phyloP scores from a whole-genome alignment of 2,797 vertebrate genomes.

The Chelmon rostratus region DNA sequence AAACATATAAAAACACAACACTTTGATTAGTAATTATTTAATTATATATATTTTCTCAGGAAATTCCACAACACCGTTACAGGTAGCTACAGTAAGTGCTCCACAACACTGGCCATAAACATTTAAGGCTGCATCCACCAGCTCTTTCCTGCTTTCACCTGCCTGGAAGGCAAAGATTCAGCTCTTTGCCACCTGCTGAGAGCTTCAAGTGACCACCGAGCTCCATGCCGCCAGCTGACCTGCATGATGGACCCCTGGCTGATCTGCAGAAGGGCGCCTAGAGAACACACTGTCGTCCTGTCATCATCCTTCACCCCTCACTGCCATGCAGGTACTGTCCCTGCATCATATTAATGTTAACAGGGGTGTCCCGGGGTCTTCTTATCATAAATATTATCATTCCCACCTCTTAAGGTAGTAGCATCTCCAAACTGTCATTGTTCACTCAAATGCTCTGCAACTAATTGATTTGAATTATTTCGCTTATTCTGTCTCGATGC shows the following conservation, averaged over 20 bases:
- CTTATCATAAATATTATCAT: constrained; percentile 2
- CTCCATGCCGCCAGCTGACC: not conserved
- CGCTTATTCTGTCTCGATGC: not conserved
- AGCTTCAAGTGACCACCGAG: not conserved
- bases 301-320: not conserved
- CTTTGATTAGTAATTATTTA: no score
- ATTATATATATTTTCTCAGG: no score
- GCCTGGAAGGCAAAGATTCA: not conserved
- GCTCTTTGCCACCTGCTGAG: not conserved
- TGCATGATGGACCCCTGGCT: not conserved
- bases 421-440: no score
- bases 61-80: no score
- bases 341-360: not conserved
- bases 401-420: no score
- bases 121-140: not conserved
- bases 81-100: no score
- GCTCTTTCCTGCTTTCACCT: not conserved
- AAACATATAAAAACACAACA: no score
- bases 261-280: not conserved
- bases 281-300: not conserved
- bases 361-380: not conserved
- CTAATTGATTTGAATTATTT: not conserved
- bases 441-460: not conserved
- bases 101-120: not conserved
- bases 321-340: not conserved